phyloP scores from a whole-genome alignment of 2,113 vertebrate species.

The Phrynosoma blainvillii region DNA sequence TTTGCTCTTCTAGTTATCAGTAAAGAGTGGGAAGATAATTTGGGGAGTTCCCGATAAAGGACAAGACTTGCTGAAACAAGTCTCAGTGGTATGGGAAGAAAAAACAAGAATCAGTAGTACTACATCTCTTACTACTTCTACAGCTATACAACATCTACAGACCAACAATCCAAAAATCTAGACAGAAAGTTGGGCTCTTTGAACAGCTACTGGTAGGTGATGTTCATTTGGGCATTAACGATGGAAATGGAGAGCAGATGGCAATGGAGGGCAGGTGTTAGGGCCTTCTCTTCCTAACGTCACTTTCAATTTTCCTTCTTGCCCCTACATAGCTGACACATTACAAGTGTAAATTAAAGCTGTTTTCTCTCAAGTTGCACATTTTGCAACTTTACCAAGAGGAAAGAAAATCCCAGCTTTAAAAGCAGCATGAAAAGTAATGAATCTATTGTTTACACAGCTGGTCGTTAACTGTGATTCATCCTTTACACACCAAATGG shows the following conservation, averaged over 20 bases:
- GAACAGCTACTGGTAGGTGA: background rate
- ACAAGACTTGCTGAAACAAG: background rate
- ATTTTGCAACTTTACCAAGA: conserved; percentile 6
- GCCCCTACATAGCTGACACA: background rate
- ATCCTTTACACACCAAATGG: conserved; percentile 15
- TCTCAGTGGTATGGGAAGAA: too few species aligned
- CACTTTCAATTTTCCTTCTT: background rate
- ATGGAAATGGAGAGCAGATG: background rate
- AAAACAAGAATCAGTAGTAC: background rate
- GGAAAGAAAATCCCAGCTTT: conserved; percentile 28
- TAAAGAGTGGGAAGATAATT: too few species aligned
- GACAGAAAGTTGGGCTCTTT: background rate
- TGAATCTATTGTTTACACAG: conserved; percentile 25
- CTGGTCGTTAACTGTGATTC: conserved; percentile 34
- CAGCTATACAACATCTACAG: too few species aligned
- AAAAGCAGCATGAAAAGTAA: conserved; percentile 13
- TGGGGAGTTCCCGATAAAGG: too few species aligned
- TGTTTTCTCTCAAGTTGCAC: conserved; percentile 33
- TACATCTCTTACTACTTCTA: background rate
- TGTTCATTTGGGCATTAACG: background rate
- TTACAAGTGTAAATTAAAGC: conserved; percentile 13
- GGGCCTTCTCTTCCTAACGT: background rate
- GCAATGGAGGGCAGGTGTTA: background rate
- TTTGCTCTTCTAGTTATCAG: too few species aligned
- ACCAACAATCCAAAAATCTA: too few species aligned